A percentile compares a stretch with the other conserved stretches of the same genome.
phyloP scores from a whole-genome alignment of 2,888 invertebrate genomes.

The Stenolophus ochropezus region DNA sequence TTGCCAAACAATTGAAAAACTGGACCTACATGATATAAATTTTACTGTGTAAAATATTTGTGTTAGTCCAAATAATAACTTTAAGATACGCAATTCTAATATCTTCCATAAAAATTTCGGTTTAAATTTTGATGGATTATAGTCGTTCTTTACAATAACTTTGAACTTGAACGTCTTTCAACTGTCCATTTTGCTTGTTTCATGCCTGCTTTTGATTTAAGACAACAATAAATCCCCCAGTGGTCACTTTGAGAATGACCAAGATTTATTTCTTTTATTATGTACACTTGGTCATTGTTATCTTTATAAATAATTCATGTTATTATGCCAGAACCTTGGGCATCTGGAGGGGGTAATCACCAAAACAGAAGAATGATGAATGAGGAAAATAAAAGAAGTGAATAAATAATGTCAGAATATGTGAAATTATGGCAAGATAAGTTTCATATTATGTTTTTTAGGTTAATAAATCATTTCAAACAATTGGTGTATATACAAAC shows the following conservation, averaged over 20 bases:
- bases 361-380: conserved; percentile 15
- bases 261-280: conserved; percentile 37
- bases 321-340: conserved; percentile 6
- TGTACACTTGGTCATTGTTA: conserved; percentile 7
- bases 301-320: conserved; percentile 18
- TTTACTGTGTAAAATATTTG: no score
- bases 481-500: conserved; percentile 9
- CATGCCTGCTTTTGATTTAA: not conserved
- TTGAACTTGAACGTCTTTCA: not conserved
- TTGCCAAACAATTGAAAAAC: no score
- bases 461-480: conserved; percentile 29
- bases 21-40: no score
- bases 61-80: no score
- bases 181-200: not conserved
- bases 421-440: conserved; percentile 21
- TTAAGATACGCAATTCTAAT: no score
- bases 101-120: no score
- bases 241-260: not conserved
- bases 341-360: conserved; percentile 22
- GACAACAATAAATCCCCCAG: not conserved
- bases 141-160: no score
- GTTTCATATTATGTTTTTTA: conserved; percentile 2
- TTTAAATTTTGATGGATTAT: no score
- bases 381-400: conserved; percentile 21
- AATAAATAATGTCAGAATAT: conserved; percentile 27